Base-by-base conservation (phyloP, 2,113 vertebrate genomes). In the Grammomys surdaster region DNA sequence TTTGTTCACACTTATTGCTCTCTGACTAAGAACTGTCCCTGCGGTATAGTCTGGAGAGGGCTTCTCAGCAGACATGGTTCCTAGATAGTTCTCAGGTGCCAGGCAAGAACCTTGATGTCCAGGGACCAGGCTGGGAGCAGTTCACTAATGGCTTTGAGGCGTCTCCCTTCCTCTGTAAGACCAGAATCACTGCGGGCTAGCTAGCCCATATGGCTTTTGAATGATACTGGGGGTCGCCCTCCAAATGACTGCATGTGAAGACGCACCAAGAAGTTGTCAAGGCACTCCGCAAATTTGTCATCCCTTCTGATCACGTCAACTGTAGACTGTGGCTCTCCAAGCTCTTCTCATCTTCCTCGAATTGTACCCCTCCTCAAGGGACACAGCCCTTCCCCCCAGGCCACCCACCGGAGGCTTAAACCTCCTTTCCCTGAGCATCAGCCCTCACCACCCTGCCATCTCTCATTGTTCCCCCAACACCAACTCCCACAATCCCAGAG, bases 331-430 rank as follows among this genome's bases (percentile, higher is more conserved):
- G 48, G 16, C 40, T 77, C 67, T 82, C 58, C 24, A 78, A 28
- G 48, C 36, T 40, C 36, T 16, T 56, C 56, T 2, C 10, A 77
- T 36, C 24, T 9, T 46, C 81, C 63, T 82, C 54, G 58, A 19
- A 5, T 54, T 3, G 46, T 7, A 4, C 36, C 33, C 40, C 11
- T 43, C 84, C 69, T 90, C 31, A 33, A 16, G 73, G 17, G 8
- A 2, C 17, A 22, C 67, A 82, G 69, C 60, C 40, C 70, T 85
- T 76, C 11, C 9, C 40, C 63, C 22, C 36, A 43, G 43, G 22
- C n/a, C 5, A 0, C 85, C 56, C 20, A 12, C 7, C 0, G 1
- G 31, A 46, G 48, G 58, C 28, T 51, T 48, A 26, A 36, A 46
- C 56, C 48, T 13, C 12, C 46, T 0, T 1, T 26, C 22, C 19